These are phyloP conservation scores for Pseudomyrmex sp. DNA, from an alignment of 1,140 invertebrate genomes.

Conservation along the genomic window DNA sequence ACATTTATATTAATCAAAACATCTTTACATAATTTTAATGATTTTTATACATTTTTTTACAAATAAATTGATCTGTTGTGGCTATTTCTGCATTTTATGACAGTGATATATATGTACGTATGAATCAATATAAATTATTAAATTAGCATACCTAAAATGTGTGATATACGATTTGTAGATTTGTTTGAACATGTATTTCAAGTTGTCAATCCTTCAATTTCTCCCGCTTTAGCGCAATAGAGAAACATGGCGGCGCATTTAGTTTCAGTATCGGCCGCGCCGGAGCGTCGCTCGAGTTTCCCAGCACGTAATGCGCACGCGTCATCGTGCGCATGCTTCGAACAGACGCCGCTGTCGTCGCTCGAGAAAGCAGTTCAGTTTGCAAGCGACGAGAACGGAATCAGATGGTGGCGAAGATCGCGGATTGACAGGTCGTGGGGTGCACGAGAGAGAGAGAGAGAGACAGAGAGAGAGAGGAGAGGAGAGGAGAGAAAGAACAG, in stretches of 20 bases:
- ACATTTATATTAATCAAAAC: conserved; percentile 33
- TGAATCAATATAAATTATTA: not conserved
- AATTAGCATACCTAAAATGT: no score
- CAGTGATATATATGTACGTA: not conserved
- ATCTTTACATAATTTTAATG: conserved; percentile 66
- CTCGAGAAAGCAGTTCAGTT: conserved; percentile 65
- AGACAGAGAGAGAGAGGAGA: conserved; percentile 45
- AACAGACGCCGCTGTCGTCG: not conserved
- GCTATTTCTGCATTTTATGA: conserved; percentile 33
- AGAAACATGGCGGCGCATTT: conserved; percentile 6
- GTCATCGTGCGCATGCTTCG: conserved; percentile 13
- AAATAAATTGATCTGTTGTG: conserved; percentile 77
- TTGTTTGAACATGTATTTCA: not conserved
- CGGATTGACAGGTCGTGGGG: conserved; percentile 72
- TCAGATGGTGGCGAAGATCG: conserved; percentile 73
- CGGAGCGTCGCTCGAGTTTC: not conserved
- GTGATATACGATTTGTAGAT: not conserved
- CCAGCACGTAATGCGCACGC: not conserved
- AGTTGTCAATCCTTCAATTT: no score
- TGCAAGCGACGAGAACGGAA: conserved; percentile 60
- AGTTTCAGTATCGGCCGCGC: not conserved
- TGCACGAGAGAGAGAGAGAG: conserved; percentile 60
- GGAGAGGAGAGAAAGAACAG: conserved; percentile 61
- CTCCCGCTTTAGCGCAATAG: no score
- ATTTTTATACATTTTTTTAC: conserved; percentile 76